Evolutionary conservation across 2,888 invertebrate species (phyloP).

Genomic region (Lissonota sp.): DNA sequence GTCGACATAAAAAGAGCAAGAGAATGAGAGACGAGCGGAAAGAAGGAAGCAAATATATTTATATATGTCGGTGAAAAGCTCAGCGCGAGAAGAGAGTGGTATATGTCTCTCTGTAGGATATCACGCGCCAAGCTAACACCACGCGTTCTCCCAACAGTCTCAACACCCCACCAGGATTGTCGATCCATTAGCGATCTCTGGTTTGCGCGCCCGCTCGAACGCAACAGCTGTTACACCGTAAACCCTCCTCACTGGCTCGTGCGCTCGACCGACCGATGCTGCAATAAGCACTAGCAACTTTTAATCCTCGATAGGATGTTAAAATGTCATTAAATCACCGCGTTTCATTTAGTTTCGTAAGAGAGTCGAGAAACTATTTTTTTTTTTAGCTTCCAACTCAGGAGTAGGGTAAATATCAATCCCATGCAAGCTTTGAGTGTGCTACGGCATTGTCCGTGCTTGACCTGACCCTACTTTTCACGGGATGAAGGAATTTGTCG

Average conservation of each 20-base stretch:
- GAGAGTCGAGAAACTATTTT: too few relatives aligned
- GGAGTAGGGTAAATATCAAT: too few relatives aligned
- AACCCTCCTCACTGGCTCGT: constrained; percentile 63
- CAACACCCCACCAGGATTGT: constrained; percentile 68
- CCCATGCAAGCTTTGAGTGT: too few relatives aligned
- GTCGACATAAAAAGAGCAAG: constrained; percentile 29
- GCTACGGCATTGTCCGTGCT: too few relatives aligned
- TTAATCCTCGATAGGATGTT: constrained; percentile 4
- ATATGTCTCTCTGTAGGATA: constrained; percentile 23
- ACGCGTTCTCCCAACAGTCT: not conserved
- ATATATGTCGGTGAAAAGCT: constrained; percentile 59
- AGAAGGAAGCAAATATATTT: constrained; percentile 57
- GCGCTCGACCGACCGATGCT: constrained; percentile 28
- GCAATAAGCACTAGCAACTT: constrained; percentile 4
- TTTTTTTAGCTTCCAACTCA: too few relatives aligned
- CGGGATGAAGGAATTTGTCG: too few relatives aligned
- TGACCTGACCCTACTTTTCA: too few relatives aligned
- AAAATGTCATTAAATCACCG: too few relatives aligned
- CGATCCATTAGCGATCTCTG: constrained; percentile 77
- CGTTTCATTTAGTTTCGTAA: too few relatives aligned
- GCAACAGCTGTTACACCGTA: constrained; percentile 78
- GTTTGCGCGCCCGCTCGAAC: constrained; percentile 71
- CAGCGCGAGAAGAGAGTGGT: constrained; percentile 36
- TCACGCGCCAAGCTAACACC: constrained; percentile 8
- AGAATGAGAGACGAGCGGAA: constrained; percentile 23